Conservation (phyloP, 2,797 vertebrate genomes). For the Melanotaenia maccullochi region DNA sequence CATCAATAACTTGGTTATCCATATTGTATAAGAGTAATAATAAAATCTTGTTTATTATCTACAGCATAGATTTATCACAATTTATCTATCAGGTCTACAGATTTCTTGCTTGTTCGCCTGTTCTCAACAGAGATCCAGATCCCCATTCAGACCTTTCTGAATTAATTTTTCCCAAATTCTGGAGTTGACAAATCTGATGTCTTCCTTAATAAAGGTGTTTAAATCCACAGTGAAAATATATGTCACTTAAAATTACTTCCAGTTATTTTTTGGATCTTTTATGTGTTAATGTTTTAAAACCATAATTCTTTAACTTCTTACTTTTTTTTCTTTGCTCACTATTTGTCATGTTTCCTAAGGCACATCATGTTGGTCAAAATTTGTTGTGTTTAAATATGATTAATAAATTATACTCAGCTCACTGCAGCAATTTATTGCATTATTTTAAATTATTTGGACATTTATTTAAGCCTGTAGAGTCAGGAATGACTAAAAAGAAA, state of each 20-base stretch:
- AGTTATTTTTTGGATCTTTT: background rate
- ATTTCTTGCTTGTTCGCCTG: background rate
- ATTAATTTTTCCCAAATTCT: background rate
- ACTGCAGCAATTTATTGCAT: background rate
- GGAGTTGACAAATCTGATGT: background rate
- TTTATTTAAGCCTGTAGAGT: background rate
- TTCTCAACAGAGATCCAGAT: background rate
- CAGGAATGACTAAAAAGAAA: constrained; percentile 12
- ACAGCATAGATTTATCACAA: background rate
- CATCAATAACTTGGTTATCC: background rate
- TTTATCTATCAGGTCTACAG: background rate
- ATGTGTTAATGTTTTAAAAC: background rate
- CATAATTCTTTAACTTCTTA: background rate
- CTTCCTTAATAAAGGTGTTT: background rate
- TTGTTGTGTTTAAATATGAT: background rate
- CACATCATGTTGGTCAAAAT: background rate
- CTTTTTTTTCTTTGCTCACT: background rate
- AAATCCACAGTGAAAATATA: background rate
- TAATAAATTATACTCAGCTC: background rate
- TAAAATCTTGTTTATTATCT: background rate
- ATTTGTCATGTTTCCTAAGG: background rate
- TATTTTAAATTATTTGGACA: background rate
- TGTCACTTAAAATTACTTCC: background rate
- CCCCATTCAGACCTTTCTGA: background rate
- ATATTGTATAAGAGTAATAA: background rate